Percentiles rank a stretch among this genome's conserved stretches.
These are phyloP conservation scores for Rhinogobius similis DNA, from an alignment of 2,113 vertebrate genomes.

Conservation along the genomic window DNA sequence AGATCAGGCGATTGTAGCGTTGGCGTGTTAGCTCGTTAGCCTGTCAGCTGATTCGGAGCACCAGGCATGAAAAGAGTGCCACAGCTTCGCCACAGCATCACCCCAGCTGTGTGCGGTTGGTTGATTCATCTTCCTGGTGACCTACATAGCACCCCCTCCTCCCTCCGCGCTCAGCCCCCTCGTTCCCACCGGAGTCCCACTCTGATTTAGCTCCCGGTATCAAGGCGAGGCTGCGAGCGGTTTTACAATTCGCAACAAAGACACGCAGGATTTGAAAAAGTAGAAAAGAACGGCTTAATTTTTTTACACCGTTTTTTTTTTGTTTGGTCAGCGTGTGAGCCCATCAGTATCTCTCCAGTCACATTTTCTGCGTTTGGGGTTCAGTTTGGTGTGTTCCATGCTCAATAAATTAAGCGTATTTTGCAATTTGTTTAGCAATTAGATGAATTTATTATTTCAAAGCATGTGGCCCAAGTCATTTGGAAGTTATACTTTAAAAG, in stretches of 20 bases:
- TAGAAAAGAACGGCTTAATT: neutral
- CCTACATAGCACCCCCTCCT: constrained; percentile 54
- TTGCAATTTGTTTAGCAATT: neutral
- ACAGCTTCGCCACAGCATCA: constrained; percentile 32
- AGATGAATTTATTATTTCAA: neutral
- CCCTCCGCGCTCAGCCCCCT: constrained; percentile 16
- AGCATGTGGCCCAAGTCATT: too few species aligned
- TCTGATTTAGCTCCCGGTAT: constrained; percentile 43
- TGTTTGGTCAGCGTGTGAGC: neutral
- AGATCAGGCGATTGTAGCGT: neutral
- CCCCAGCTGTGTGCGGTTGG: constrained; percentile 40
- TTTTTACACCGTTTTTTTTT: neutral
- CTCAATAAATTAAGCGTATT: too few species aligned
- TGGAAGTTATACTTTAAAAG: too few species aligned
- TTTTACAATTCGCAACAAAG: constrained; percentile 4
- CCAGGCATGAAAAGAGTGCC: constrained; percentile 13
- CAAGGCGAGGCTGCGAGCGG: constrained; percentile 24
- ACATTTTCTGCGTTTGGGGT: neutral
- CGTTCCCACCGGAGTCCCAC: constrained; percentile 41
- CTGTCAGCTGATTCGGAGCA: constrained; percentile 18
- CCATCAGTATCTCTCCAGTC: neutral
- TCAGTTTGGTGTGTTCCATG: neutral
- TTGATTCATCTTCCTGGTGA: constrained; percentile 64
- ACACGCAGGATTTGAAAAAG: constrained; percentile 12
- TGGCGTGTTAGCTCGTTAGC: neutral